Conservation (phyloP, 2,113 vertebrate species). For the Silurus asotus region DNA sequence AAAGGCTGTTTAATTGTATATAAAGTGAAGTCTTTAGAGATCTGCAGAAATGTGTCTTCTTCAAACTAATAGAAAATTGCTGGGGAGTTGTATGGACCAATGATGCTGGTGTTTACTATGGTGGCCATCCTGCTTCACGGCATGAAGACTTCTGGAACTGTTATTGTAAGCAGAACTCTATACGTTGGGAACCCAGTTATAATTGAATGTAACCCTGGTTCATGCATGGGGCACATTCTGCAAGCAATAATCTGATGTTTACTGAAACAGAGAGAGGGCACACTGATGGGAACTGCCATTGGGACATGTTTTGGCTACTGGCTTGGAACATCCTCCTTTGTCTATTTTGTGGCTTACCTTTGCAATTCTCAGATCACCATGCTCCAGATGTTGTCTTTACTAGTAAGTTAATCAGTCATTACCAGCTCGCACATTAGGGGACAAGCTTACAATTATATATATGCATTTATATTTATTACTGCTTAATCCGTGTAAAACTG, state of each 20-base stretch:
- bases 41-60: background rate
- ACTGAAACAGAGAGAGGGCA: conserved; percentile 88
- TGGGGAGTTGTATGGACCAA: conserved; percentile 92
- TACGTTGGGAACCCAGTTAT: background rate
- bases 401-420: conserved; percentile 30
- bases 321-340: conserved; percentile 90
- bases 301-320: conserved; percentile 98
- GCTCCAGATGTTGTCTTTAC: conserved; percentile 90
- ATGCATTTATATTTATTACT: too few species aligned
- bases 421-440: too few species aligned
- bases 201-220: background rate
- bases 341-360: conserved; percentile 95
- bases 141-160: conserved; percentile 97
- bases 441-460: too few species aligned
- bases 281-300: conserved; percentile 97
- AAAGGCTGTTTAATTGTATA: background rate
- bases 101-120: conserved; percentile 97
- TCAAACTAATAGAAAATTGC: conserved; percentile 83
- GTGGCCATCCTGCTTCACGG: conserved; percentile 96
- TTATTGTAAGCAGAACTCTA: conserved; percentile 80
- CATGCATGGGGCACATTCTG: background rate
- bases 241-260: conserved; percentile 33
- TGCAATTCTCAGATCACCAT: conserved; percentile 97
- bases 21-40: background rate
- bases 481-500: too few species aligned